Evolutionary conservation across 2,888 invertebrate species (phyloP).

Genomic region (Andrena camellia): DNA sequence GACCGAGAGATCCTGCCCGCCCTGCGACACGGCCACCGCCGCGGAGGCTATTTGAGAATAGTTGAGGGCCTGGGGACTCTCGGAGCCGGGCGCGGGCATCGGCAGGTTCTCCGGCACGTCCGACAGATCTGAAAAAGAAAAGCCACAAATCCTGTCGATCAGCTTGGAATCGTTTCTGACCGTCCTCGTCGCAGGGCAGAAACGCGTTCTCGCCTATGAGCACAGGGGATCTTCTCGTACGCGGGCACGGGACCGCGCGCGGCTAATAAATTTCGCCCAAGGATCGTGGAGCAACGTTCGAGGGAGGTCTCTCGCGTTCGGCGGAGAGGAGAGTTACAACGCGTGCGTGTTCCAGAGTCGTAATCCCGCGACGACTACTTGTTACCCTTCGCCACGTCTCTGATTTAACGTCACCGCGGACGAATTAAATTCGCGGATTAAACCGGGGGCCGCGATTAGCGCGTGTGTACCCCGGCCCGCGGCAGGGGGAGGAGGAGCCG

Average conservation of each 20-base stretch:
- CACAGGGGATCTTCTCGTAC: slow-evolving; percentile 4
- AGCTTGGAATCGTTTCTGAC: background rate
- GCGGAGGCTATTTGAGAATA: slow-evolving; percentile 91
- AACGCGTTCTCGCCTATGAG: slow-evolving; percentile 7
- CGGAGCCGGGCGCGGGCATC: slow-evolving; percentile 86
- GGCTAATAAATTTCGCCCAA: slow-evolving; percentile 69
- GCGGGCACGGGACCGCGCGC: slow-evolving; percentile 43
- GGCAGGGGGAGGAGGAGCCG: background rate
- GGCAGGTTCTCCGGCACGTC: slow-evolving; percentile 91
- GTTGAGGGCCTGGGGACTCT: slow-evolving; percentile 90
- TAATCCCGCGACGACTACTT: slow-evolving; percentile 83
- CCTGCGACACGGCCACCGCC: slow-evolving; percentile 87
- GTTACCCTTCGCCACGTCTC: slow-evolving; percentile 82
- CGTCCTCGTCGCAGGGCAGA: too few relatives aligned
- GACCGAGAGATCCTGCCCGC: slow-evolving; percentile 88
- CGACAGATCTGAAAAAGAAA: slow-evolving; percentile 89
- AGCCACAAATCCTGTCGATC: background rate
- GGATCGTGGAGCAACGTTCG: slow-evolving; percentile 67
- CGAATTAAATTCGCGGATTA: slow-evolving; percentile 79
- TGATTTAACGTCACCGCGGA: slow-evolving; percentile 83
- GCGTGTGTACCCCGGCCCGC: background rate
- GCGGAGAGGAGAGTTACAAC: slow-evolving; percentile 75
- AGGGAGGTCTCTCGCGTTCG: slow-evolving; percentile 59
- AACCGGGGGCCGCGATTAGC: slow-evolving; percentile 61
- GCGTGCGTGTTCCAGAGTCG: slow-evolving; percentile 83